Evolutionary conservation across 1,140 invertebrate genomes (phyloP), one percentile per base, ranked within the genome.

Genomic region (Ips nitidus): DNA sequence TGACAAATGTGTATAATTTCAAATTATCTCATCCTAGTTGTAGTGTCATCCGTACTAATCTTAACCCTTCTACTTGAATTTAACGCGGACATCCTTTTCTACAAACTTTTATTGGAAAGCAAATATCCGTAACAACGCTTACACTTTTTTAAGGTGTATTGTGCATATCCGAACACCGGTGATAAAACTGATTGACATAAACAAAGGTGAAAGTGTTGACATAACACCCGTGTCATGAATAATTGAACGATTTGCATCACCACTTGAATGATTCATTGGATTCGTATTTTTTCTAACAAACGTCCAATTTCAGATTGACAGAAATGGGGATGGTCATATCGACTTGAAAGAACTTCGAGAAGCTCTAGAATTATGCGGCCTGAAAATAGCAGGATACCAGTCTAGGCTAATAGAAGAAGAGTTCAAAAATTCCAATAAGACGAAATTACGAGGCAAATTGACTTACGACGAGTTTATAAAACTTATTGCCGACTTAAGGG

Each of bases 381-480:
- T 97, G 80, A 98, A 98, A 84, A 86, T 98, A 73, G 94, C 96
- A 42, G 93, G 93, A 60, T 98, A 94, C 86, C 82, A 88, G 82
- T 92, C 97, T 5, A 88, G 96, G 1, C 89, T 93, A 76, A 91
- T 98, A 86, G 91, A 97, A 71, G 90, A 94, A 72, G 91, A 98
- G 73, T 92, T 89, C 79, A 91, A 91, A 78, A 87, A 89, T 78
- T 90, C 90, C 81, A 86, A 86, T 76, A 85, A 80, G 37, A 81
- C 84, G 56, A 83, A 85, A 60, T 89, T 92, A 78, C 89, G 90
- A 76, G 90, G 91, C 53, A 88, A 90, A 81, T 78, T 97, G 41
- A 86, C 90, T 67, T 90, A 92, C 77, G 86, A 89, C 4, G 95
- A 98, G 82, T 98, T 98, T 78, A 91, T 95, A 82, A 88, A 94